These are phyloP conservation scores for Lepisosteus osseus DNA, from an alignment of 2,113 vertebrate genomes.

Conservation along the genomic window DNA sequence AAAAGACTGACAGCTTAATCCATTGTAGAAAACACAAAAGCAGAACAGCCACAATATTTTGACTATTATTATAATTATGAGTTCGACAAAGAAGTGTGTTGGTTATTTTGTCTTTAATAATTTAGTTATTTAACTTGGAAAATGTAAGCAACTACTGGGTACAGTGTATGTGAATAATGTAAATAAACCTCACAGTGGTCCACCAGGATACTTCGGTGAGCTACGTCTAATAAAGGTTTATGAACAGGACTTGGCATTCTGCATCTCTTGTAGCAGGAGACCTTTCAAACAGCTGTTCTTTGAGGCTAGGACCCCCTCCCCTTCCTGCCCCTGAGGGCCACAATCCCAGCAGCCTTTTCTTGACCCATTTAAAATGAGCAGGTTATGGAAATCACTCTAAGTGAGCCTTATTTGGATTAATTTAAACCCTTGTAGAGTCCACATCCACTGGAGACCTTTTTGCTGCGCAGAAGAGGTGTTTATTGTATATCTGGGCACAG, in stretches of 20 bases:
- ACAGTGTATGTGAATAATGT: conserved; percentile 95
- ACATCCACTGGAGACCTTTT: no score
- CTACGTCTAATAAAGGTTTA: conserved; percentile 44
- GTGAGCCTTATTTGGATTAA: no score
- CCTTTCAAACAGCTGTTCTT: no score
- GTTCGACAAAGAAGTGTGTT: conserved; percentile 40
- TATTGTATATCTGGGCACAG: no score
- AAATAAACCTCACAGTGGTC: conserved; percentile 70
- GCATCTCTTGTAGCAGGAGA: conserved; percentile 17
- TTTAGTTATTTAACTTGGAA: conserved; percentile 90
- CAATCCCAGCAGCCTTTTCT: no score
- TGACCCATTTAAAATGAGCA: no score
- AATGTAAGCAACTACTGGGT: conserved; percentile 68
- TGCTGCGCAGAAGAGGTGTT: no score
- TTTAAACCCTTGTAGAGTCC: no score
- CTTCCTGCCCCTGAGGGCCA: no score
- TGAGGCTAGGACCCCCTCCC: no score
- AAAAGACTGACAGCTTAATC: conserved; percentile 65
- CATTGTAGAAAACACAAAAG: conserved; percentile 51
- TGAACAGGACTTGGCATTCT: conserved; percentile 40
- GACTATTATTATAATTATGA: conserved; percentile 50
- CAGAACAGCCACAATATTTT: conserved; percentile 41
- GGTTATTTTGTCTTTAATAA: conserved; percentile 60
- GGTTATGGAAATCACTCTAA: no score
- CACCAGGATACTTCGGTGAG: conserved; percentile 28